These are phyloP conservation scores for Intellagama lesueurii DNA, from an alignment of 2,797 vertebrate genomes.

Conservation along the genomic window DNA sequence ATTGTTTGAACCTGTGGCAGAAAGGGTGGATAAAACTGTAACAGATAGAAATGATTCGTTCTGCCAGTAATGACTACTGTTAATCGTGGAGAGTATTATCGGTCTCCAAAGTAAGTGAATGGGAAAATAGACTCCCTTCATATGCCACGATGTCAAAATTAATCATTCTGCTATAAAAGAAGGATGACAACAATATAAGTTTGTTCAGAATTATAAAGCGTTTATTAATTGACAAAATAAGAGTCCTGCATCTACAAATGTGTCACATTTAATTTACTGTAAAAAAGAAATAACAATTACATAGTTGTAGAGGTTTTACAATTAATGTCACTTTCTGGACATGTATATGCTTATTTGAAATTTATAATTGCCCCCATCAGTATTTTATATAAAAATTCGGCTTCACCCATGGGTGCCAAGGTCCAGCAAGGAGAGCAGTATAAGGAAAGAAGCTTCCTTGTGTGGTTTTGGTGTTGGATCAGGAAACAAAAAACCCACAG, in stretches of 20 bases:
- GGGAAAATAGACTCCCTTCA: not conserved
- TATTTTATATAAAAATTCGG: not conserved
- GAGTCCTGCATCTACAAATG: not conserved
- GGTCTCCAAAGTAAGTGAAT: not conserved
- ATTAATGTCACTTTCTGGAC: not conserved
- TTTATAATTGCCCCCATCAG: not conserved
- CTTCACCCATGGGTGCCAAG: not conserved
- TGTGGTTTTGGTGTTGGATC: not conserved
- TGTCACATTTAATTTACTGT: not conserved
- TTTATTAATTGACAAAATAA: constrained; percentile 31
- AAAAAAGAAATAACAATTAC: not conserved
- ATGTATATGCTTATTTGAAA: not conserved
- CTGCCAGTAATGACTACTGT: not conserved
- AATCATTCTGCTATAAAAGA: not conserved
- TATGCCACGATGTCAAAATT: not conserved
- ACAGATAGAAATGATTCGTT: not conserved
- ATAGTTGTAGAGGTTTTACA: not conserved
- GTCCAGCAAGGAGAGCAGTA: not conserved
- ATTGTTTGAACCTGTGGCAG: not conserved
- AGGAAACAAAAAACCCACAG: not conserved
- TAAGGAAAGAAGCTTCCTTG: not conserved
- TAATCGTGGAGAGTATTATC: not conserved
- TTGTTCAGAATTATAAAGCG: constrained; percentile 3
- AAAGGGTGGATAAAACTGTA: not conserved
- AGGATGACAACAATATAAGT: not conserved